A percentile compares a stretch with the other conserved stretches of the same genome.
Conservation (phyloP, 1,140 invertebrate genomes). For the Tetramorium alpestre region DNA sequence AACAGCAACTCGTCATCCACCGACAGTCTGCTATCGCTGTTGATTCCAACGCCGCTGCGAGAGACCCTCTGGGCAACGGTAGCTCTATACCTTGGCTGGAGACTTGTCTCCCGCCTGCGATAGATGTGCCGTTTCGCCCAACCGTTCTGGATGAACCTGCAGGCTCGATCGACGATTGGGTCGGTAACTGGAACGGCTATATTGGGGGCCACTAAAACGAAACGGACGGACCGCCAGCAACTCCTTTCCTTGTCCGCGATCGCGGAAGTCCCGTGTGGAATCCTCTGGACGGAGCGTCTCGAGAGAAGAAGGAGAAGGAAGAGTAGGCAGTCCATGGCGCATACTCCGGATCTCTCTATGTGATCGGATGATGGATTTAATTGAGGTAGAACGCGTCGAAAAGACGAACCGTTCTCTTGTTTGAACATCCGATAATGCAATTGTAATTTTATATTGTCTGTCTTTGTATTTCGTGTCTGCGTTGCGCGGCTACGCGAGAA, state of each 20-base stretch:
- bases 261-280: constrained; percentile 14
- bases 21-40: constrained; percentile 80
- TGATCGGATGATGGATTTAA: constrained; percentile 41
- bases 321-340: not conserved
- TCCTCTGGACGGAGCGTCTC: constrained; percentile 7
- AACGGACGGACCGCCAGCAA: constrained; percentile 22
- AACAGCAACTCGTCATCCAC: constrained; percentile 76
- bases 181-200: constrained; percentile 23
- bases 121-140: constrained; percentile 74
- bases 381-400: constrained; percentile 37
- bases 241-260: constrained; percentile 19
- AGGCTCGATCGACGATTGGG: constrained; percentile 15
- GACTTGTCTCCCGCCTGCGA: constrained; percentile 84
- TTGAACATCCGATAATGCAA: constrained; percentile 33
- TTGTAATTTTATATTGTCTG: constrained; percentile 60
- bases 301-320: not conserved
- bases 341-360: not conserved
- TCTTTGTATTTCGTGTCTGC: constrained; percentile 34
- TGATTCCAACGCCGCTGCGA: constrained; percentile 83
- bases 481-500: constrained; percentile 53
- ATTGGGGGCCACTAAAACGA: not conserved
- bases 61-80: constrained; percentile 85
- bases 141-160: not conserved
- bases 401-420: not conserved
- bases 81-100: constrained; percentile 84